Evolutionary conservation across 1,140 invertebrate species (phyloP).

Genomic region (Drosophila punjabiensis): DNA sequence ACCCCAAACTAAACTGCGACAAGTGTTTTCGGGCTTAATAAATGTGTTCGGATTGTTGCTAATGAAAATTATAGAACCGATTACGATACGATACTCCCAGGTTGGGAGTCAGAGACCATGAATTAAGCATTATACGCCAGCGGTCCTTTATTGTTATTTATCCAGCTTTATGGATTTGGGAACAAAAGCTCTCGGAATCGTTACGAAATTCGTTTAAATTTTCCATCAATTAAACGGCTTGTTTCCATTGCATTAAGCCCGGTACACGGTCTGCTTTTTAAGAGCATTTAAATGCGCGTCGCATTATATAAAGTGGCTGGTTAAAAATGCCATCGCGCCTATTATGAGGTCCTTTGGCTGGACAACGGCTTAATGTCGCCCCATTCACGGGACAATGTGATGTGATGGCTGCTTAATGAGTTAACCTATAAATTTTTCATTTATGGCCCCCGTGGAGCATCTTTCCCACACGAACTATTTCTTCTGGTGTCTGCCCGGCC

Average conservation of each 20-base stretch:
- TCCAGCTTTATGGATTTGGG: slow-evolving; percentile 23
- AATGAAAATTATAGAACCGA: slow-evolving; percentile 52
- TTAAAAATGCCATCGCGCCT: slow-evolving; percentile 54
- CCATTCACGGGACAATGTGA: slow-evolving; percentile 21
- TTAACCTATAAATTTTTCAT: slow-evolving; percentile 42
- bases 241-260: slow-evolving; percentile 44
- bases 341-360: slow-evolving; percentile 46
- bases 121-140: slow-evolving; percentile 32
- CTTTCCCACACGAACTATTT: slow-evolving; percentile 27
- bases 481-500: not conserved
- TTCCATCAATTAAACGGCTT: slow-evolving; percentile 44
- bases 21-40: slow-evolving; percentile 69
- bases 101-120: slow-evolving; percentile 5
- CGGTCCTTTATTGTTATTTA: slow-evolving; percentile 43
- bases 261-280: slow-evolving; percentile 36
- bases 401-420: slow-evolving; percentile 50
- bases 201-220: slow-evolving; percentile 28
- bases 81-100: slow-evolving; percentile 17
- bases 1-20: slow-evolving; percentile 56
- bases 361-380: slow-evolving; percentile 29
- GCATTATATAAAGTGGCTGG: slow-evolving; percentile 59
- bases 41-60: slow-evolving; percentile 43
- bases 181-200: slow-evolving; percentile 11
- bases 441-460: slow-evolving; percentile 15
- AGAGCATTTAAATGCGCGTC: slow-evolving; percentile 67